Evolutionary conservation across 2,113 vertebrate species (phyloP), one percentile per base, ranked within the genome.

Genomic region (Electrona antarctica): DNA sequence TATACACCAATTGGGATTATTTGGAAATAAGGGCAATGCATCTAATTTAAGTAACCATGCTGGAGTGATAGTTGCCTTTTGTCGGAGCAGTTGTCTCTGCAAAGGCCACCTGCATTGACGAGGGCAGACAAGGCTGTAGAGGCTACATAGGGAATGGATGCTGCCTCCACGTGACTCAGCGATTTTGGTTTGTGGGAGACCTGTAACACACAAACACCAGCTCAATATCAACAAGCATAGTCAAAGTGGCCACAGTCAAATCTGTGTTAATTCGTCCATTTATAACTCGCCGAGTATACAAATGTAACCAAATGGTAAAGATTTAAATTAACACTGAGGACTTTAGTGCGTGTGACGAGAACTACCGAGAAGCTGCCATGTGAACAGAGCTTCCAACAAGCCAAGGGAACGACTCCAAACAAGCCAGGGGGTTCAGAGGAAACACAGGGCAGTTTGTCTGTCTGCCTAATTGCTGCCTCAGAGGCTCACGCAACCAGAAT

Each of bases 141-240:
- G 67, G 94, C 94, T 1, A 96, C 97, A 0, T 96, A 98, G 0
- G 97, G 97, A 81, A 98, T 87, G 45, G 96, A 95, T 8, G 96
- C 97, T 29, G 97, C 97, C 81, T 98, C 93, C 4, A 66, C 77
- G 83, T 98, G 96, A 87, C 90, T 94, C 82, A 98, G 81, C n/a
- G 82, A 83, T 60, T 90, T 95, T 13, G 97, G 97, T 55, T 97
- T 98, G 73, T 90, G 92, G 71, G 97, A 96, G 55, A 98, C 90
- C 97, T 98, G 82, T 47, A 63, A 64, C 7, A 55, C 48, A 66
- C 7, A 77, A 29, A 13, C 8, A 14, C 45, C 28, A 13, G 7
- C 13, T 29, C 28, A 7, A 59, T 10, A 46, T 28, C 28, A 64
- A 69, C 28, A 69, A 3, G 64, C 63, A 69, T n/a, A 69, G 8